Evolutionary conservation across 2,113 vertebrate genomes (phyloP), one percentile per base, ranked within the genome.

Genomic region (Mustela nigripes): DNA sequence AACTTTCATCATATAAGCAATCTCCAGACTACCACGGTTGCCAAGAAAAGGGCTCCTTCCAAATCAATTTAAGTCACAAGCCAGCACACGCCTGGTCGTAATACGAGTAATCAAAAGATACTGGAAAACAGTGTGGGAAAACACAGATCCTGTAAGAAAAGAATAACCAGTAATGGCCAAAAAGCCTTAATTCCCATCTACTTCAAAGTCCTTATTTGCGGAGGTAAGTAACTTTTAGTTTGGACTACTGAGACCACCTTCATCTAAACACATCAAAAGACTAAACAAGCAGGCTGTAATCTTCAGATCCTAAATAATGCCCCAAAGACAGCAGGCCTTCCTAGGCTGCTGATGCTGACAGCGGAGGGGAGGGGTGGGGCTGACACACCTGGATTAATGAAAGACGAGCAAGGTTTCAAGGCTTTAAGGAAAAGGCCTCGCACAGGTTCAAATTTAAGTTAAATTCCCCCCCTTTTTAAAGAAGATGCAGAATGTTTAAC

Each of bases 211-310:
- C 33, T 85, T 82, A 53, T 60, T 53, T 92, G 53, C 36, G 26
- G 71, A 71, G n/a, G 36, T 74, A 93, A 86, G 56, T 91, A 87
- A 78, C 69, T 56, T 63, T 88, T 62, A 65, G 58, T 39, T 85
- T 91, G 42, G 82, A 92, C 21, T 36, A 50, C 31, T 71, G 33
- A 76, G 19, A 42, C 8, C 22, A 48, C 53, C 24, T 60, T 85
- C 58, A 31, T 22, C 65, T 76, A 28, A 94, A 88, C 73, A 45
- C 73, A 62, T 6, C 56, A 60, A 42, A 3, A 5, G 14, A 36
- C 45, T 63, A 33, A 50, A 74, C 31, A 28, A 87, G 62, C 33
- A 33, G 26, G 9, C 48, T 62, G 76, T 87, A 3, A 83, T 69
- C 87, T 96, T 79, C 56, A 76, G 9, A 63, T 53, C 15, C 50